Conservation (phyloP, 2,797 vertebrate species). For the Xenops minutus region DNA sequence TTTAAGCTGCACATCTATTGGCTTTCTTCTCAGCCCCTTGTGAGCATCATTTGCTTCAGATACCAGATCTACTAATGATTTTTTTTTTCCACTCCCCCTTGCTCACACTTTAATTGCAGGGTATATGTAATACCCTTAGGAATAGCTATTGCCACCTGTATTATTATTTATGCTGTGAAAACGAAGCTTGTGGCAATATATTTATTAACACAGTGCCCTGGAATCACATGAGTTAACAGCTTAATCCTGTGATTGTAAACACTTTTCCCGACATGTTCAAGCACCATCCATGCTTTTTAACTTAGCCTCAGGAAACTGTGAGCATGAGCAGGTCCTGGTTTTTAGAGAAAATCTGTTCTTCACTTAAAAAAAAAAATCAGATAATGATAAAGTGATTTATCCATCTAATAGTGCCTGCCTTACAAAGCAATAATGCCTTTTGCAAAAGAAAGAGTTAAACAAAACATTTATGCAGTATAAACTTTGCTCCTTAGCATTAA, state of each 20-base stretch:
- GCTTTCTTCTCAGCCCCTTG: slow-evolving; percentile 69
- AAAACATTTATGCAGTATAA: slow-evolving; percentile 75
- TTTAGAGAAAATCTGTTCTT: slow-evolving; percentile 17
- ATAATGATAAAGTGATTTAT: slow-evolving; percentile 36
- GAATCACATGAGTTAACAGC: slow-evolving; percentile 73
- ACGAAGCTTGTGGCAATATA: slow-evolving; percentile 74
- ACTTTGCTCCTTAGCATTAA: slow-evolving; percentile 80
- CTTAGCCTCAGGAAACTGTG: slow-evolving; percentile 33
- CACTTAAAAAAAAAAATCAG: neutral
- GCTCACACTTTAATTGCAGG: slow-evolving; percentile 78
- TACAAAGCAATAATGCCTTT: slow-evolving; percentile 39
- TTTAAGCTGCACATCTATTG: slow-evolving; percentile 74
- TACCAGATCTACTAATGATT: slow-evolving; percentile 70
- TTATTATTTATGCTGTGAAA: slow-evolving; percentile 78
- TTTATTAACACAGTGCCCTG: slow-evolving; percentile 74
- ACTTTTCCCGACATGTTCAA: slow-evolving; percentile 59
- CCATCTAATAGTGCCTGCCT: neutral
- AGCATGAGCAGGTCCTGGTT: slow-evolving; percentile 15
- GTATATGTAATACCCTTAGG: slow-evolving; percentile 75
- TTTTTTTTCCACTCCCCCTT: slow-evolving; percentile 68
- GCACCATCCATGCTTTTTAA: slow-evolving; percentile 49
- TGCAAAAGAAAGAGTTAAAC: slow-evolving; percentile 76
- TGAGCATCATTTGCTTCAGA: slow-evolving; percentile 72
- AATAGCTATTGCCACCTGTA: slow-evolving; percentile 76
- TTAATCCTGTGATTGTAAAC: slow-evolving; percentile 71